Percentiles rank a stretch among this genome's conserved stretches.
Evolutionary conservation across 2,797 vertebrate species (phyloP).

Genomic region (Pangasius macronema): DNA sequence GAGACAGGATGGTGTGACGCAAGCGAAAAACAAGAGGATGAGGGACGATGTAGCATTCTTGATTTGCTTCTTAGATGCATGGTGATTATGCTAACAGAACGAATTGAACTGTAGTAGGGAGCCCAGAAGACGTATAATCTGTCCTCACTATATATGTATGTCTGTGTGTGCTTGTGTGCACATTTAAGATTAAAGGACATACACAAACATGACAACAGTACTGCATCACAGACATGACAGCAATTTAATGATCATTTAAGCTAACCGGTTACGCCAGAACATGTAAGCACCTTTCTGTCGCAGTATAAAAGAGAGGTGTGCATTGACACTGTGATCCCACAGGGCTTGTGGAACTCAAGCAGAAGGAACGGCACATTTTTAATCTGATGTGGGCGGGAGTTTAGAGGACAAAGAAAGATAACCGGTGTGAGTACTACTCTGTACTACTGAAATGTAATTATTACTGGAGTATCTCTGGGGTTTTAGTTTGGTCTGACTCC

Average conservation of each 20-base stretch:
- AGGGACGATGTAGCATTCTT: background rate
- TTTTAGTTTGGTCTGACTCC: background rate
- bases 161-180: background rate
- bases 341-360: background rate
- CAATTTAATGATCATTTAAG: background rate
- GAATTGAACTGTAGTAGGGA: background rate
- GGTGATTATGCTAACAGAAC: slow-evolving; percentile 18
- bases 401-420: background rate
- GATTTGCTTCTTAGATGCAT: background rate
- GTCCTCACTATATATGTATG: background rate
- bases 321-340: too few species aligned
- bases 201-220: background rate
- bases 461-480: background rate
- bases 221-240: background rate
- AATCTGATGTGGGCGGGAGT: background rate
- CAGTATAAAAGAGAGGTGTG: background rate
- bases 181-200: background rate
- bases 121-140: background rate
- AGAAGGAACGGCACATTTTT: background rate
- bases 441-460: too few species aligned
- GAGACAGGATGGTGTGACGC: background rate
- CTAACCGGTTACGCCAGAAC: background rate
- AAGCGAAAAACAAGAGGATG: background rate
- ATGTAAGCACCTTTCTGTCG: background rate
- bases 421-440: too few species aligned